Base-by-base conservation (phyloP, 2,888 invertebrate species). In the Ormyrus thymus region DNA sequence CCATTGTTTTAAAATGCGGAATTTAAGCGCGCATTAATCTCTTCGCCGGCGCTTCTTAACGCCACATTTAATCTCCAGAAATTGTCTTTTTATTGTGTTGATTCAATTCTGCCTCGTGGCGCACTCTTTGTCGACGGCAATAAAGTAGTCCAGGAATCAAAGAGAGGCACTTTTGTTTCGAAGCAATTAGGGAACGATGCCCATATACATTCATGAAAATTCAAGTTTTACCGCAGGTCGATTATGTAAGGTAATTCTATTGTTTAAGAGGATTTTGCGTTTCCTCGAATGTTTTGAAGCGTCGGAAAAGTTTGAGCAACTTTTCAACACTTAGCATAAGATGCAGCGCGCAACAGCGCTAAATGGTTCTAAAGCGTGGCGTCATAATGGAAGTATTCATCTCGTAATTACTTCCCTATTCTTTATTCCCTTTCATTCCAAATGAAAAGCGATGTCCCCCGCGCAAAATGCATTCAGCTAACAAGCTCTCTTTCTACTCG, bases 351-450 rank as follows among this genome's bases (percentile, higher is more conserved):
- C 45, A 43, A 43, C 11, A 50, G 13, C n/a, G 68, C n/a, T 55
- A 68, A 55, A 29, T 29, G 43, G 64, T 43, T 51, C 7, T 65
- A 56, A 56, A 51, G 13, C 51, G 9, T 45, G 50, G 29, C 62
- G 50, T 53, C 46, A 53, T 46, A 64, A 55, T 46, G 64, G 13
- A 46, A 55, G 55, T 55, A 46, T 64, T 64, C 46, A 55, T 55
- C 45, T 55, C 8, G 15, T 55, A 55, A 64, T 72, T 64, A 48
- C 70, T 70, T 72, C 62, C 72, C 51, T 61, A 43, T 45, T 51
- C n/a, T 55, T 11, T 29, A 10, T 53, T 51, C 6, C 6, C 48
- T 43, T n/a, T 43, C 6, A 59, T 29, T 4, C 29, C 4, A 29
- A 29, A 29, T 29, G 29, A 29, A 29, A 29, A 29, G 29, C 29